Evolutionary conservation across 2,797 vertebrate genomes (phyloP).

Genomic region (Cyprinodon diabolis): DNA sequence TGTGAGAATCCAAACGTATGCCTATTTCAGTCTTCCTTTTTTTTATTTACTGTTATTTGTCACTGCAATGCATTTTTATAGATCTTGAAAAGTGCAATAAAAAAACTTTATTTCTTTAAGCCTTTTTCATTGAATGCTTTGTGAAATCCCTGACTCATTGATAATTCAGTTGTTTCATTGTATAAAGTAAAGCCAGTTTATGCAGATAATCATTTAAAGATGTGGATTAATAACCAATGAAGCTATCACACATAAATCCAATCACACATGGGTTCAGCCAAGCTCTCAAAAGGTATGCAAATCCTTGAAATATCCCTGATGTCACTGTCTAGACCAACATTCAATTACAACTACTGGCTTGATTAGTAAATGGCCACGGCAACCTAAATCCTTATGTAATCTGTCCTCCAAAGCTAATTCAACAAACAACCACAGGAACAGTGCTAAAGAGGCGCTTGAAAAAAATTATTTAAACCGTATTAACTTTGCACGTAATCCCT

Average conservation of each 20-base stretch:
- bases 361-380: slow-evolving; percentile 55
- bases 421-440: slow-evolving; percentile 28
- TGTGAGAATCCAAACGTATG: not conserved
- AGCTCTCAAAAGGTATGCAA: not conserved
- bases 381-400: slow-evolving; percentile 54
- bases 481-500: slow-evolving; percentile 43
- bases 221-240: not conserved
- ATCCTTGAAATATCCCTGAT: slow-evolving; percentile 1
- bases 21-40: not conserved
- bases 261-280: not conserved
- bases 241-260: not conserved
- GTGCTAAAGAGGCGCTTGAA: slow-evolving; percentile 14
- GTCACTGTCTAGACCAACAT: not conserved
- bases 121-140: not conserved
- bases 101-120: not conserved
- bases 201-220: not conserved
- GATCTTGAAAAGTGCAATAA: not conserved
- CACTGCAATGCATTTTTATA: not conserved
- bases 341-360: slow-evolving; percentile 12
- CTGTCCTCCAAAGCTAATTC: slow-evolving; percentile 62
- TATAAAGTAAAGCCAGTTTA: not conserved
- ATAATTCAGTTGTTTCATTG: not conserved
- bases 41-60: not conserved
- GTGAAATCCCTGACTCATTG: not conserved
- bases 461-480: slow-evolving; percentile 27